Evolutionary conservation across 2,888 invertebrate genomes (phyloP).

Genomic region (Cryptophagus acutangulus): DNA sequence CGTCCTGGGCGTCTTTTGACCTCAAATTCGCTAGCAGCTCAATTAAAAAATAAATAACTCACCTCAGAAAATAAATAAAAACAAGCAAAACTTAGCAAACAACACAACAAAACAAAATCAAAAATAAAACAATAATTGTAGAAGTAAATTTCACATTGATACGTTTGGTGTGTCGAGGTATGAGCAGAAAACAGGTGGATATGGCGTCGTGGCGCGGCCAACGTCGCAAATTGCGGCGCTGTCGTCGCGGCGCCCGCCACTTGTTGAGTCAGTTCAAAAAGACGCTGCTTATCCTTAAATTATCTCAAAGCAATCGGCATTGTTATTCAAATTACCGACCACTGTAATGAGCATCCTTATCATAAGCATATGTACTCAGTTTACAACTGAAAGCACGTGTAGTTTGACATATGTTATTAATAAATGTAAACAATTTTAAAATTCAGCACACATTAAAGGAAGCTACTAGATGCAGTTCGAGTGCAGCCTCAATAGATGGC

Average conservation of each 20-base stretch:
- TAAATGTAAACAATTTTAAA: constrained; percentile 17
- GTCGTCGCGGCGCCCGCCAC: constrained; percentile 47
- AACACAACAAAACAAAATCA: constrained; percentile 15
- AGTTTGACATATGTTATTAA: constrained; percentile 27
- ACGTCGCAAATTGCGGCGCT: constrained; percentile 50
- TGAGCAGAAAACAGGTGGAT: constrained; percentile 45
- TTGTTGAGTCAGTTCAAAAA: constrained; percentile 36
- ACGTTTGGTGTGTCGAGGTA: constrained; percentile 30
- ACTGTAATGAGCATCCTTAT: no score
- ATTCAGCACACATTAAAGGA: not conserved
- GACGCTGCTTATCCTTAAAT: constrained; percentile 15
- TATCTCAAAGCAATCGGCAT: no score
- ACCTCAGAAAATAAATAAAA: constrained; percentile 33
- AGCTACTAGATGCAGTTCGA: not conserved
- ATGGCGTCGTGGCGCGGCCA: constrained; percentile 48
- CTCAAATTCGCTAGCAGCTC: constrained; percentile 22
- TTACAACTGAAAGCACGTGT: constrained; percentile 26
- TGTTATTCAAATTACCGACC: no score
- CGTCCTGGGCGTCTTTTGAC: constrained; percentile 42
- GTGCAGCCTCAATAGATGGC: constrained; percentile 4
- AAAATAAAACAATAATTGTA: constrained; percentile 20
- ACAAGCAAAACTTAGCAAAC: constrained; percentile 14
- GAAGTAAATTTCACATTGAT: no score
- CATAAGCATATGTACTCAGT: constrained; percentile 4
- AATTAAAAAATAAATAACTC: constrained; percentile 32